Evolutionary conservation across 2,888 invertebrate species (phyloP).

Genomic region (Neoaliturus tenellus): DNA sequence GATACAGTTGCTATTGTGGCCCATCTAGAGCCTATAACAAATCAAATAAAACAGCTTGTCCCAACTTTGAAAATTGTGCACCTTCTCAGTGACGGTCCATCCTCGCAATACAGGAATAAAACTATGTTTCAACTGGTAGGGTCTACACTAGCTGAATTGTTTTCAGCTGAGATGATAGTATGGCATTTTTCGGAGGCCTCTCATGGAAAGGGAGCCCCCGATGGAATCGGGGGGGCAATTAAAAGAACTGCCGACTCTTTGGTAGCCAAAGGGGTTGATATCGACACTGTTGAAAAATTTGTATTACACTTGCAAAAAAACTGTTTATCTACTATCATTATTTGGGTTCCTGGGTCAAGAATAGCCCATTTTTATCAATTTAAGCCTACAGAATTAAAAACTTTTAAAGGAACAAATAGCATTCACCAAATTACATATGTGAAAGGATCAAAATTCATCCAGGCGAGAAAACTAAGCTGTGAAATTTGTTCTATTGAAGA

Average conservation of each 20-base stretch:
- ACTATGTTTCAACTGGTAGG: slow-evolving; percentile 30
- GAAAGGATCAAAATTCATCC: slow-evolving; percentile 38
- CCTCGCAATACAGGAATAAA: slow-evolving; percentile 54
- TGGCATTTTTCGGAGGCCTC: slow-evolving; percentile 25
- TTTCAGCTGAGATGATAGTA: neutral
- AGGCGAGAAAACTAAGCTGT: slow-evolving; percentile 38
- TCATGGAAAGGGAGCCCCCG: neutral
- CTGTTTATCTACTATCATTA: neutral
- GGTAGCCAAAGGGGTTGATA: neutral
- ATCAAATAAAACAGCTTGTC: slow-evolving; percentile 14
- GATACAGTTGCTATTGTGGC: slow-evolving; percentile 51
- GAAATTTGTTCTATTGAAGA: slow-evolving; percentile 12
- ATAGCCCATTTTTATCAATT: slow-evolving; percentile 31
- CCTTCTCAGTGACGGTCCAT: slow-evolving; percentile 54
- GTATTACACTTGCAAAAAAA: neutral
- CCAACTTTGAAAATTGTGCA: slow-evolving; percentile 46
- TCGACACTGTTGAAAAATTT: neutral
- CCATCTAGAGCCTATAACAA: slow-evolving; percentile 52
- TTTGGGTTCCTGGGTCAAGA: slow-evolving; percentile 4
- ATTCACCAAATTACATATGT: neutral
- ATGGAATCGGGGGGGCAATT: neutral
- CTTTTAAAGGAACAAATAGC: slow-evolving; percentile 35
- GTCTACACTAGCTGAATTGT: neutral
- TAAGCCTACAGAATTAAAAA: slow-evolving; percentile 5
- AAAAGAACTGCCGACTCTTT: slow-evolving; percentile 27